Evolutionary conservation across 2,113 vertebrate species (phyloP), one percentile per base, ranked within the genome.

Genomic region (Pterocles orientalis): DNA sequence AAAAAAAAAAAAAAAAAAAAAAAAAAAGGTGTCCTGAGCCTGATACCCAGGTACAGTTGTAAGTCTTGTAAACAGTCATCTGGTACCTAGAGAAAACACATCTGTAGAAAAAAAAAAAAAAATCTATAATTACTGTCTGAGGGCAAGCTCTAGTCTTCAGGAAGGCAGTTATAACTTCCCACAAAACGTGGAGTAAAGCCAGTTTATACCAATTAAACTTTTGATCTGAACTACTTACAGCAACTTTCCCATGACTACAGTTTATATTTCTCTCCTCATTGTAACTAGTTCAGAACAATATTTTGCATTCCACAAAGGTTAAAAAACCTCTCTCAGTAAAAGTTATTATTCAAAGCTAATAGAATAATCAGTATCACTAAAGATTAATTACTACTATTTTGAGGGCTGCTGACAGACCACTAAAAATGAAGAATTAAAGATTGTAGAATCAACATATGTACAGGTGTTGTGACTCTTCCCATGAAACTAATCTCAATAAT

Each of bases 351-450:
- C 64, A 62, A 18, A 91, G 75, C 58, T 92, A 91, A 91, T 33
- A 91, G 70, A 85, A 91, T 57, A 78, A n/a, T 64, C 57, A 45
- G 41, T 89, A 93, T 73, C 58, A 80, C 54, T 82, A 50, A 91
- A 86, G n/a, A 96, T 93, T 94, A 90, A 87, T 94, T 94, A 89
- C 34, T 95, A 50, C 15, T 92, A 41, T 85, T 92, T 69, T 94
- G 78, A 89, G 61, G 72, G 39, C 26, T 92, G 86, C 81, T 95
- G 81, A 87, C 83, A 93, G 33, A 70, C 54, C 71, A 88, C 58
- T 57, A 82, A 90, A 91, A 94, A 76, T 28, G 57, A 70, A 91
- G 70, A 86, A 84, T 79, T 91, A 73, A 81, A 95, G 48, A 80
- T 2, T 72, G 36, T 41, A 80, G 76, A 85, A 91, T 65, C 57